These are phyloP conservation scores for Cephalopachus bancanus DNA, from an alignment of 2,797 vertebrate genomes.

Conservation along the genomic window DNA sequence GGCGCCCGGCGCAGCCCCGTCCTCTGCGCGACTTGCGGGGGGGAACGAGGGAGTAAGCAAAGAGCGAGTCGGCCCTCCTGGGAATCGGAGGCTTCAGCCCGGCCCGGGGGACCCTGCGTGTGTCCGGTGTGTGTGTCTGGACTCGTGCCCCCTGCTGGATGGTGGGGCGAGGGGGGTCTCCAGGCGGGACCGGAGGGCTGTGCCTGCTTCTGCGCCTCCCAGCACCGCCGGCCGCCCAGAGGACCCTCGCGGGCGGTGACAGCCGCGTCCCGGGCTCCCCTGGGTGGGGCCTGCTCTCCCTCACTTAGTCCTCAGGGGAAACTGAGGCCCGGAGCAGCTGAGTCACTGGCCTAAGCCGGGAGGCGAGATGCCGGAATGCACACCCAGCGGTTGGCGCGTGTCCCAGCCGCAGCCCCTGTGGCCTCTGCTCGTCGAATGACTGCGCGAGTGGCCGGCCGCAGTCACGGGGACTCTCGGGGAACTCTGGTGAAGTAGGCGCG, in stretches of 20 bases:
- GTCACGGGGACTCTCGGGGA: fast-evolving
- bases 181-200: background rate
- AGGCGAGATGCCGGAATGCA: background rate
- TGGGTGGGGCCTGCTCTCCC: background rate
- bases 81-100: background rate
- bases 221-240: background rate
- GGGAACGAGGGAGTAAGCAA: background rate
- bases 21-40: no score
- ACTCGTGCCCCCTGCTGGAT: background rate
- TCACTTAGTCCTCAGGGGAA: background rate
- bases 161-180: background rate
- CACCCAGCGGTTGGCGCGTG: fast-evolving
- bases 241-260: background rate
- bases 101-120: background rate
- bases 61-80: background rate
- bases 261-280: fast-evolving
- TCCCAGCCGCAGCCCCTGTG: fast-evolving
- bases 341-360: background rate
- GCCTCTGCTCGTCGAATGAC: background rate
- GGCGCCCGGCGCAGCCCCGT: no score
- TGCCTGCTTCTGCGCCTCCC: background rate
- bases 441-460: background rate
- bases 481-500: fast-evolving
- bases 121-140: background rate
- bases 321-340: background rate